Conservation (phyloP, 2,888 invertebrate species). For the Furcula furcula region DNA sequence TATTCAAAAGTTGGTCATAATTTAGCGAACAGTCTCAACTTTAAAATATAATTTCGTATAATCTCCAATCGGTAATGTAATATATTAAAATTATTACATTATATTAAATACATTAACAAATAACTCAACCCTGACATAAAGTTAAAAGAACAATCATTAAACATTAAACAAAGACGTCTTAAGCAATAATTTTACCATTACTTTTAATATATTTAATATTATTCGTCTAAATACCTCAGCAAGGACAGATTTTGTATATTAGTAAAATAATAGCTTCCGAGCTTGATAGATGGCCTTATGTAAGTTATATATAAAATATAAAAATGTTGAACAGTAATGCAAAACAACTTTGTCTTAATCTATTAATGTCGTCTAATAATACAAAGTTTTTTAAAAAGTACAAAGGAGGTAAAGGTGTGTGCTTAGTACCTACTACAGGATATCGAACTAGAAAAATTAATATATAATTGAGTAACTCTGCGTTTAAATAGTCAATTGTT, state of each 20-base stretch:
- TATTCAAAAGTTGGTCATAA: too few species aligned
- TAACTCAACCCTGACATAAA: too few species aligned
- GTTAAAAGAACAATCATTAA: not conserved
- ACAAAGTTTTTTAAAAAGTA: not conserved
- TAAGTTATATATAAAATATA: not conserved
- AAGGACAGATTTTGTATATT: not conserved
- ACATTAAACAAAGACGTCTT: not conserved
- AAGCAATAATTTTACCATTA: not conserved
- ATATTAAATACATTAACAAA: too few species aligned
- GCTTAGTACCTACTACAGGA: too few species aligned
- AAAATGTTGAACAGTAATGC: not conserved
- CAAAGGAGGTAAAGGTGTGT: too few species aligned
- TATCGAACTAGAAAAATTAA: too few species aligned
- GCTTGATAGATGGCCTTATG: not conserved
- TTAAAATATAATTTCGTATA: too few species aligned
- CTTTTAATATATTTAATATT: not conserved
- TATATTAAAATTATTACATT: too few species aligned
- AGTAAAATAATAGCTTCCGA: not conserved
- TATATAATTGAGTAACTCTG: too few species aligned
- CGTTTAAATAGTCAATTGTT: too few species aligned
- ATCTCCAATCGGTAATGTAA: too few species aligned
- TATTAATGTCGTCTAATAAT: not conserved
- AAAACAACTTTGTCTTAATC: not conserved
- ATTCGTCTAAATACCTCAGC: not conserved
- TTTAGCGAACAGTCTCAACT: too few species aligned